Base-by-base conservation (phyloP, 2,113 vertebrate genomes). In the Strigops habroptila region DNA sequence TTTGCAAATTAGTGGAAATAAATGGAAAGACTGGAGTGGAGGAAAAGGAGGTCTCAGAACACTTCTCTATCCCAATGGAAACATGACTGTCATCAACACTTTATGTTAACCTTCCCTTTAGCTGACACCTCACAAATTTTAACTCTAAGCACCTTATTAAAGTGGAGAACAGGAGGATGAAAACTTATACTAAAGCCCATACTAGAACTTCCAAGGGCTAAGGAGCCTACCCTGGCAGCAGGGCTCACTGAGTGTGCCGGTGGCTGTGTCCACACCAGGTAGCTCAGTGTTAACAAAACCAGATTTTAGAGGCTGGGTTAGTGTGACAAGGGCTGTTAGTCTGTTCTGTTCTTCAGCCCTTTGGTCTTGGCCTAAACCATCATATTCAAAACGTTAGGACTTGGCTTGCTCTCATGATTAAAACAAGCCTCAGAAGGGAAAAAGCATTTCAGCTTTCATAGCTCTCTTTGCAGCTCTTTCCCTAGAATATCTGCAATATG, bases 221-320 rank as follows among this genome's bases (percentile, higher is more conserved):
- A 70, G 14, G n/a, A 80, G 30, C n/a, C 15, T 49, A 18, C 4
- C 28, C 39, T 0, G 0, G 19, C 31, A 60, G 18, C 35, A 46
- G 24, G 30, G 25, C 51, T 75, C 18, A 17, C 33, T 37, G 19
- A 22, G 10, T 19, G 8, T 78, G 31, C 21, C 13, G 2, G 21
- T 53, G 51, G 8, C 57, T 82, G 12, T 53, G 31, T 60, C 74
- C 2, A 3, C 14, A 59, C 15, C 57, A 18, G n/a, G 6, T 43
- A 82, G 23, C 21, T 68, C 67, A 52, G 10, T 21, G 18, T 39
- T 39, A 35, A 70, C 28, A 73, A 55, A 39, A 63, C 10, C 6
- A 14, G 15, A 24, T 44, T 31, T 82, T 79, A 53, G 48, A 79
- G 33, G 5, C 5, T 17, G 14, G 3, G 4, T 18, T 49, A 77